Conservation (phyloP, 2,113 vertebrate species). For the Carassius carassius region DNA sequence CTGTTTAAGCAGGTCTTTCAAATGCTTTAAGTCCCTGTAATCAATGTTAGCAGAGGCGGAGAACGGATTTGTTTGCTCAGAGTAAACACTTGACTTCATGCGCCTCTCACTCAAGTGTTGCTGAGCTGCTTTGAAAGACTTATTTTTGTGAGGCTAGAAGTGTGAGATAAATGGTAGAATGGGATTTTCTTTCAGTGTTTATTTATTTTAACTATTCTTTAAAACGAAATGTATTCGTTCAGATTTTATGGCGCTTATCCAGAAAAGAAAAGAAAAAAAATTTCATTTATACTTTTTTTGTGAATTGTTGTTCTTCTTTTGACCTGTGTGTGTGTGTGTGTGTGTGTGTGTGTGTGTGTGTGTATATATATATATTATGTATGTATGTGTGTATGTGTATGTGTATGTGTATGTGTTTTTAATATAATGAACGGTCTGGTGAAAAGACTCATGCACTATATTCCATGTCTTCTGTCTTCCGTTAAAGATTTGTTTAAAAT, state of each 20-base stretch:
- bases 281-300: no score
- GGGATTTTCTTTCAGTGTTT: background rate
- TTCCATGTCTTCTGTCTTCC: no score
- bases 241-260: background rate
- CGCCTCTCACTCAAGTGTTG: conserved; percentile 1
- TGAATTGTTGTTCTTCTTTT: no score
- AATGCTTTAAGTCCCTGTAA: conserved; percentile 15
- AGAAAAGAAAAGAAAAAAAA: background rate
- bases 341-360: no score
- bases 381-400: no score
- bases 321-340: no score
- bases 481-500: no score
- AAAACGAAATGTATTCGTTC: background rate
- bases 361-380: no score
- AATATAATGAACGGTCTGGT: no score
- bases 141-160: background rate
- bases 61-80: conserved; percentile 38
- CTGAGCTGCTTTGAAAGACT: background rate
- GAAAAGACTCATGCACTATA: no score
- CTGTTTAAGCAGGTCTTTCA: conserved; percentile 17
- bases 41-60: conserved; percentile 31
- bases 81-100: conserved; percentile 36
- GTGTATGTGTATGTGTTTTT: no score
- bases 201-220: background rate
- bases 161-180: background rate